Evolutionary conservation across 2,113 vertebrate species (phyloP), one percentile per base, ranked within the genome.

Genomic region (Hydrolagus affinis): DNA sequence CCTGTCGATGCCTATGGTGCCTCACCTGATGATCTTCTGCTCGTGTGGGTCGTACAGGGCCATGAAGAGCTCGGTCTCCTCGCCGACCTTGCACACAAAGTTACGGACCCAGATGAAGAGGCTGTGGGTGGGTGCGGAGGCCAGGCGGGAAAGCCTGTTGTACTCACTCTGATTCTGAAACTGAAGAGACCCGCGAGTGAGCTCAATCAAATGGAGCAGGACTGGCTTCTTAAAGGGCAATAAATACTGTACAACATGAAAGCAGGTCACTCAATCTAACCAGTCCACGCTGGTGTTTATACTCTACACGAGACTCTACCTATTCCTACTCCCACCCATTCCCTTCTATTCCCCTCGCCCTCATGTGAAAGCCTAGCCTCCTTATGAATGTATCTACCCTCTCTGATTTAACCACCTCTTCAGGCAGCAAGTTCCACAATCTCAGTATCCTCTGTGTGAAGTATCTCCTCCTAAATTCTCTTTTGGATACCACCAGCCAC

Each of bases 41-140:
- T 91, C 89, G 0, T 9, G 1, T 0, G 90, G 91, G 86, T 91
- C 91, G 0, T 91, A 91, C 0, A 91, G 89, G 0, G 89, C 89
- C 88, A 91, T 89, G 86, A 91, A 85, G 68, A 91, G 90, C 87
- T 91, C 90, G 0, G 90, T 88, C 88, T 91, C 91, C 87, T 91
- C 91, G 0, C 91, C 91, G 0, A 91, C 89, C 87, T 89, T 88
- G 85, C 91, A 91, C 70, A 91, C 89, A 0, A 91, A 91, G 85
- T 91, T 91, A 30, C 87, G 89, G n/a, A 91, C 89, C 0, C 89
- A 89, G 11, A 91, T 88, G 85, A 87, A 91, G 57, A 91, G 89
- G 87, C 73, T 90, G 88, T 89, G 89, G 0, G 88, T 89, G 56
- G 89, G 86, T 0, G 86, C 88, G 0, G 87, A 72, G 0, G 86